A percentile compares a stretch with the other conserved stretches of the same genome.
These are phyloP conservation scores for Alfaro cultratus DNA, from an alignment of 2,797 vertebrate genomes.

Conservation along the genomic window DNA sequence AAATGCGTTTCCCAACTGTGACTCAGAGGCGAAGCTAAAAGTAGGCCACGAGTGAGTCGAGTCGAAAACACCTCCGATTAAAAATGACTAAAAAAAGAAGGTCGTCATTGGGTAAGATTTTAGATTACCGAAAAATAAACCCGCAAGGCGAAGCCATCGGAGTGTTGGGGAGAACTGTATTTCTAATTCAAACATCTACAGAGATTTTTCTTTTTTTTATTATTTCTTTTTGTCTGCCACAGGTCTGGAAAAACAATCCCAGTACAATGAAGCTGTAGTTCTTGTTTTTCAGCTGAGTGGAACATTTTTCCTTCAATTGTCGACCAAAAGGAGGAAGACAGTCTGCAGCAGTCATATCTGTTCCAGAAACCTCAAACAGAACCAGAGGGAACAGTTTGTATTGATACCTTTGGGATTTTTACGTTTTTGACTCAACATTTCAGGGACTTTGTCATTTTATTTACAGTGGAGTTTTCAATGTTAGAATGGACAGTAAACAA, in stretches of 20 bases:
- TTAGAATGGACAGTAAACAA: not conserved
- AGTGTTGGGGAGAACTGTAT: slow-evolving; percentile 4
- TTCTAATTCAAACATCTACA: slow-evolving; percentile 3
- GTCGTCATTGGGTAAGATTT: slow-evolving; percentile 3
- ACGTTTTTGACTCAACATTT: not conserved
- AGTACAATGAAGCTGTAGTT: slow-evolving; percentile 14
- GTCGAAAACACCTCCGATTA: slow-evolving; percentile 33
- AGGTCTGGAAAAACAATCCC: slow-evolving; percentile 18
- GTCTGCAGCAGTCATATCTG: not conserved
- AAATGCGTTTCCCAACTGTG: slow-evolving; percentile 54
- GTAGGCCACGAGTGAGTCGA: slow-evolving; percentile 67
- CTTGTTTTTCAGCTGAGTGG: not conserved
- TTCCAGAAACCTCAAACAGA: not conserved
- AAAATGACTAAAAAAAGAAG: slow-evolving; percentile 2
- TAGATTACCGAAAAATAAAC: slow-evolving; percentile 23
- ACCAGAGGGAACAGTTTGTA: not conserved
- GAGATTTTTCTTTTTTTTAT: not conserved
- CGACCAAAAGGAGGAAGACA: not conserved
- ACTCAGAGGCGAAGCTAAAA: slow-evolving; percentile 58
- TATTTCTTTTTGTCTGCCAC: not conserved
- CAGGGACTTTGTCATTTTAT: not conserved
- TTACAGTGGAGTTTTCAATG: not conserved
- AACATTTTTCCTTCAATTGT: slow-evolving; percentile 6
- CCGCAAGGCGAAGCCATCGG: slow-evolving; percentile 17
- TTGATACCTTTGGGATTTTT: not conserved